Evolutionary conservation across 2,797 vertebrate genomes (phyloP).

Genomic region (Toxotes lorentzi): DNA sequence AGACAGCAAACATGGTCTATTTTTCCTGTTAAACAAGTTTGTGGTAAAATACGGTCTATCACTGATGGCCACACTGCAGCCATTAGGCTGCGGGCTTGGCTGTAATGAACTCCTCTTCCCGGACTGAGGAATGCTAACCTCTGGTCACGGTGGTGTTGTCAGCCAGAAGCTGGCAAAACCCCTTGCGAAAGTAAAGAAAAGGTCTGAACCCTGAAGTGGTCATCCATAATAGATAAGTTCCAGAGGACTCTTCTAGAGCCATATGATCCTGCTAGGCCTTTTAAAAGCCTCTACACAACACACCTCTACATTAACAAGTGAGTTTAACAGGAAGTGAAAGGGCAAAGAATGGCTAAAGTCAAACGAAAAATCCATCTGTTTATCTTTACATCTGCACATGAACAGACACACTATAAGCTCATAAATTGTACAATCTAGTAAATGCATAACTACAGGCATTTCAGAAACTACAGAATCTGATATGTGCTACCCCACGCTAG

Average conservation of each 20-base stretch:
- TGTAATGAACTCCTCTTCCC: conserved; percentile 68
- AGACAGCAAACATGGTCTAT: conserved; percentile 29
- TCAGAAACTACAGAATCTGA: neutral
- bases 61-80: conserved; percentile 43
- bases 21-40: conserved; percentile 58
- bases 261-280: conserved; percentile 60
- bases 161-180: conserved; percentile 47
- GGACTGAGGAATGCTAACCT: conserved; percentile 54
- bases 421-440: neutral
- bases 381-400: conserved; percentile 19
- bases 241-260: conserved; percentile 62
- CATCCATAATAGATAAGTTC: conserved; percentile 78
- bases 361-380: conserved; percentile 20
- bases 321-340: conserved; percentile 55
- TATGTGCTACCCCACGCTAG: neutral
- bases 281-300: conserved; percentile 76
- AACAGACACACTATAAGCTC: conserved; percentile 3
- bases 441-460: neutral
- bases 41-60: conserved; percentile 52
- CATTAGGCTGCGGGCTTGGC: conserved; percentile 62
- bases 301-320: conserved; percentile 68
- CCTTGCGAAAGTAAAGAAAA: conserved; percentile 43
- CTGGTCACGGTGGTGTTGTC: conserved; percentile 58
- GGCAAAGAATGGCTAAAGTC: conserved; percentile 19
- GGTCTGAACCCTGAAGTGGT: conserved; percentile 72